Evolutionary conservation across 2,797 vertebrate genomes (phyloP).

Genomic region (Phataginus tricuspis): DNA sequence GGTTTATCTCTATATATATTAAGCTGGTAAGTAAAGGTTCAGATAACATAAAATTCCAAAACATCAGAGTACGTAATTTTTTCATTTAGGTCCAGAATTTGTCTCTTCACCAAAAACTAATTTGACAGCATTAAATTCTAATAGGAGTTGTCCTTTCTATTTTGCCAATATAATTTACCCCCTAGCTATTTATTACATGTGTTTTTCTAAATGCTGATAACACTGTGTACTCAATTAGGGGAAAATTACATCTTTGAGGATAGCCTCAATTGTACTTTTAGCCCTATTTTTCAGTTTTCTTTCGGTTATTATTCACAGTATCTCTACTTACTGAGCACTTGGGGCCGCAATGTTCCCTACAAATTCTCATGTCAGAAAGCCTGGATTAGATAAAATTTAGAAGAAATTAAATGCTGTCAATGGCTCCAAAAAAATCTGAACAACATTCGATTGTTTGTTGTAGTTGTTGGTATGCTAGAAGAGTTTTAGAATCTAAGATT

Average conservation of each 20-base stretch:
- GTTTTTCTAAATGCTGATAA: neutral
- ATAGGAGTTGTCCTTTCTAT: neutral
- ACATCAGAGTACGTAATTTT: neutral
- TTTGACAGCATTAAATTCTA: neutral
- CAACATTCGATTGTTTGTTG: neutral
- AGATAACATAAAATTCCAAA: neutral
- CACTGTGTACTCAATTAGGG: neutral
- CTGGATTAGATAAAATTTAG: neutral
- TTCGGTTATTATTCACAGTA: neutral
- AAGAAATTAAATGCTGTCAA: neutral
- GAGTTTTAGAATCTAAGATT: conserved; percentile 28
- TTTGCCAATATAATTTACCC: neutral
- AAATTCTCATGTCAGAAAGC: neutral
- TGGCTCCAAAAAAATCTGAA: neutral
- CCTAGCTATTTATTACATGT: neutral
- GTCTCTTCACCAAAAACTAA: neutral
- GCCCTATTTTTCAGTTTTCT: neutral
- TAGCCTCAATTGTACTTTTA: neutral
- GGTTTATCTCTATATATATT: neutral
- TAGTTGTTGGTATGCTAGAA: neutral
- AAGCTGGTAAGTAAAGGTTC: neutral
- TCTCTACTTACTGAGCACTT: neutral
- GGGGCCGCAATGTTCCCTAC: neutral
- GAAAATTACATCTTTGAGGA: neutral
- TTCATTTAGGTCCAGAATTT: neutral